Percentiles rank a stretch among this genome's conserved stretches.
phyloP scores from a whole-genome alignment of 2,113 vertebrate genomes.

The Strigops habroptila region DNA sequence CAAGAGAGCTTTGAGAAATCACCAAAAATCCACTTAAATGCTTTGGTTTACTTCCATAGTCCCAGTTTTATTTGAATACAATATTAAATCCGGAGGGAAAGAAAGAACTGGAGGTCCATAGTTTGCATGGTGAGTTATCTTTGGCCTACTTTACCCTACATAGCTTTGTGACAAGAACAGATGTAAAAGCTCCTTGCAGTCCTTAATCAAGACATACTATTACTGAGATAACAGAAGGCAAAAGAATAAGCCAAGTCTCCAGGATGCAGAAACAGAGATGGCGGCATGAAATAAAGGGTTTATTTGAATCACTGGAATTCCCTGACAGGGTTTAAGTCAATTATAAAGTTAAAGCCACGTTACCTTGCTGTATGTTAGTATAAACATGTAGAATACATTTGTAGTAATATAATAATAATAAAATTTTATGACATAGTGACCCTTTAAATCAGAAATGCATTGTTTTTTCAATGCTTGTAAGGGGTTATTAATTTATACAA shows the following conservation, averaged over 20 bases:
- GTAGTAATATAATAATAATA: neutral
- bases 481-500: neutral
- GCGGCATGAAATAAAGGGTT: conserved; percentile 8
- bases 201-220: conserved; percentile 37
- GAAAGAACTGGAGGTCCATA: neutral
- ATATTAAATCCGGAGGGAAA: neutral
- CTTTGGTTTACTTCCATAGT: neutral
- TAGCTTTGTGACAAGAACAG: conserved; percentile 15
- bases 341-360: neutral
- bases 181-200: conserved; percentile 26
- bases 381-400: neutral
- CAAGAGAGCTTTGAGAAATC: neutral
- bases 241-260: conserved; percentile 7
- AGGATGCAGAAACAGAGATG: conserved; percentile 2
- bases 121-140: neutral
- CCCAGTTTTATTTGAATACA: neutral
- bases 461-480: neutral
- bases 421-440: neutral
- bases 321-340: neutral
- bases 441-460: neutral
- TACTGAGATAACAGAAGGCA: conserved; percentile 13
- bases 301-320: conserved; percentile 5
- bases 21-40: neutral
- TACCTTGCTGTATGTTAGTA: neutral
- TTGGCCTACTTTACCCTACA: conserved; percentile 15